These are phyloP conservation scores for Malaclemys terrapin DNA, from an alignment of 2,113 vertebrate genomes.

Conservation along the genomic window DNA sequence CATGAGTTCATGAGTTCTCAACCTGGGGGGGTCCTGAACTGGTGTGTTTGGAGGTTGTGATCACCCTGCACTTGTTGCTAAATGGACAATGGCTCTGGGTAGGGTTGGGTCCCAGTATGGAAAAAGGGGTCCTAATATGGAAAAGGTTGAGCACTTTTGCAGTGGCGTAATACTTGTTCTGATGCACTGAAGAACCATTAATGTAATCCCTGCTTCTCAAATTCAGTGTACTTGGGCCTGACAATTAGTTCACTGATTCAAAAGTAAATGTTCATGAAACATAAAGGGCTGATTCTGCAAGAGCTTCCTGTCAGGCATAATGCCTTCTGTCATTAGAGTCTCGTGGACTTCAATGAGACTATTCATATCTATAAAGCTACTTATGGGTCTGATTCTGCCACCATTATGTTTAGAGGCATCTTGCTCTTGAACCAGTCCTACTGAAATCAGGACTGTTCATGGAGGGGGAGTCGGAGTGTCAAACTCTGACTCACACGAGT, in stretches of 20 bases:
- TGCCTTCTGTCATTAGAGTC: conserved; percentile 29
- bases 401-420: conserved; percentile 50
- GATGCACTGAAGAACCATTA: neutral
- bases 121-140: neutral
- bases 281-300: conserved; percentile 44
- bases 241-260: conserved; percentile 41
- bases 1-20: neutral
- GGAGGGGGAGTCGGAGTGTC: neutral
- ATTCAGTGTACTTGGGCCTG: conserved; percentile 15
- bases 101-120: neutral
- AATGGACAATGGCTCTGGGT: neutral
- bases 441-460: neutral
- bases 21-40: neutral
- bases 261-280: conserved; percentile 27
- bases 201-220: conserved; percentile 1
- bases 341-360: conserved; percentile 48
- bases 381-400: conserved; percentile 60
- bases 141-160: conserved; percentile 4
- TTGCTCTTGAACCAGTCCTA: conserved; percentile 36
- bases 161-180: neutral
- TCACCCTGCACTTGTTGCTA: neutral
- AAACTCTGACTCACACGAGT: neutral
- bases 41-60: neutral
- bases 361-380: conserved; percentile 53
- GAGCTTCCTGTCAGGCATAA: conserved; percentile 39